Evolutionary conservation across 2,888 invertebrate species (phyloP), one percentile per base, ranked within the genome.

Genomic region (Drosophila ustulata): DNA sequence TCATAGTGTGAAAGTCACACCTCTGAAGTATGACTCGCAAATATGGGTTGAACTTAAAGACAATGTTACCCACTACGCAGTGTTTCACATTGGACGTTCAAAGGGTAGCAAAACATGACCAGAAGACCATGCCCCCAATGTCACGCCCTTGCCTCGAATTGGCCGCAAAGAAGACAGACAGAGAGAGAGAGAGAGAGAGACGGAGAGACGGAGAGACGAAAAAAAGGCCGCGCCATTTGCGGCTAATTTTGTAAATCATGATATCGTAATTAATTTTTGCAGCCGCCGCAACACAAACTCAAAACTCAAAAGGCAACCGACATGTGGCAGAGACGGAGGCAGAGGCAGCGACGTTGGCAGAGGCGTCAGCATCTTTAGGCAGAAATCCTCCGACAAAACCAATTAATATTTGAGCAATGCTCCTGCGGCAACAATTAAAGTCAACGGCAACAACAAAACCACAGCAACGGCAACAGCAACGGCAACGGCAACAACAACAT

Each of bases 341-440:
- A 7, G 58, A 53, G 8, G 13, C 56, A 18, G 32, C 46, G 37
- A 50, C 32, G 59, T 2, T 11, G 18, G 23, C 51, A 50, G 34
- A 47, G 28, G 28, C 66, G 34, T 69, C 61, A 63, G 71, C 72
- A 57, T 71, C 66, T 77, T 82, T 83, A 80, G 75, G 67, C 75
- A 87, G 88, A 83, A 83, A 83, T 84, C 88, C 80, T 72, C 71
- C 28, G 74, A 83, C 88, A 80, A 88, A 85, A 85, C 86, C 86
- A 87, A 91, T 91, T 91, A 90, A 90, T 91, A 90, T 90, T 88
- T 89, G 89, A 89, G 83, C 89, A 89, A 89, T 88, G 88, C 87
- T 89, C 91, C 90, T 85, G 80, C 88, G 90, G 89, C 90, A 86
- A 90, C 91, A 91, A 91, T 91, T 91, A 90, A 90, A 87, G 81